Evolutionary conservation across 2,888 invertebrate genomes (phyloP).

Genomic region (Ichneumoninae sp.): DNA sequence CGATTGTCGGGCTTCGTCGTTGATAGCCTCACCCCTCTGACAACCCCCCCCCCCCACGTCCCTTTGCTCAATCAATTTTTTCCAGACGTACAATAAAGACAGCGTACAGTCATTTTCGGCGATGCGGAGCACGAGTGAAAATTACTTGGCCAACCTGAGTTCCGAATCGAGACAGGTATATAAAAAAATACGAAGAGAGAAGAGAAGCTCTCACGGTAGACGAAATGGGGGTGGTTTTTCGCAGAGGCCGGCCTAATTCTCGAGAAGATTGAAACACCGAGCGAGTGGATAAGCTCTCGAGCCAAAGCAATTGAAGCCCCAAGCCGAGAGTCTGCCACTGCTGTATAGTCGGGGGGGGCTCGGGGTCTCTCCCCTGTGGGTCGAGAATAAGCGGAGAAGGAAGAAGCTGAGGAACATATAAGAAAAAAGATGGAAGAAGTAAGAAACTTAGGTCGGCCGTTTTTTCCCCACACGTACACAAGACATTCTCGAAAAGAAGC

Average conservation of each 20-base stretch:
- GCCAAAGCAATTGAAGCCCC: slow-evolving; percentile 57
- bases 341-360: neutral
- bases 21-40: neutral
- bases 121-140: slow-evolving; percentile 9
- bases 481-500: slow-evolving; percentile 18
- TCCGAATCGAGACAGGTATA: slow-evolving; percentile 17
- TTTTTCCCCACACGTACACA: slow-evolving; percentile 25
- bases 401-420: slow-evolving; percentile 1
- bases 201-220: slow-evolving; percentile 4
- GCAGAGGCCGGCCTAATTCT: slow-evolving; percentile 56
- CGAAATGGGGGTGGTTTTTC: slow-evolving; percentile 35
- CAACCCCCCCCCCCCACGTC: neutral
- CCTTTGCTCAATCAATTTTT: neutral
- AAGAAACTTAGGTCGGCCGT: slow-evolving; percentile 23
- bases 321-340: slow-evolving; percentile 41
- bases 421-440: slow-evolving; percentile 13
- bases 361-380: slow-evolving; percentile 49
- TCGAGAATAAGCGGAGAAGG: slow-evolving; percentile 26
- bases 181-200: neutral
- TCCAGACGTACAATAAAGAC: neutral
- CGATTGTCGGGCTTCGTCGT: slow-evolving; percentile 6
- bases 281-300: slow-evolving; percentile 46
- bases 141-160: slow-evolving; percentile 20
- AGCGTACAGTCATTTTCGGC: neutral
- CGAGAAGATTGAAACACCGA: slow-evolving; percentile 48